Evolutionary conservation across 2,113 vertebrate species (phyloP), one percentile per base, ranked within the genome.

Genomic region (Nerophis ophidion): DNA sequence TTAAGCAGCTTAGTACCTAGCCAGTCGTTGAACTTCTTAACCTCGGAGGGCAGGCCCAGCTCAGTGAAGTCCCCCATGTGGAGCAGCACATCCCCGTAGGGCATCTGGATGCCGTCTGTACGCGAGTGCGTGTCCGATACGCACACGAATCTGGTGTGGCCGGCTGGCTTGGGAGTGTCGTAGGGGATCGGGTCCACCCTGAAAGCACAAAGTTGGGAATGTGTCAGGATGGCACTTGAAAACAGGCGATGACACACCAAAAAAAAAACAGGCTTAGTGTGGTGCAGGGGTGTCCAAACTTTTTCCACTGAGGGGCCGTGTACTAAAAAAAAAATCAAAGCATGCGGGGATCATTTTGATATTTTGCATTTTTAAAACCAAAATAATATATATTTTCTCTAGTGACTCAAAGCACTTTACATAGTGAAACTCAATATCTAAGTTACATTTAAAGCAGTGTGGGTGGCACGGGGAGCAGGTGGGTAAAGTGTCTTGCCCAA

Each of bases 11-110:
- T 83, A 90, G 82, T 96, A 98, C 96, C 96, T 93, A 99, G 93
- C 96, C 96, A 98, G 92, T 98, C 96, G 93, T 98, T 98, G 93
- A 98, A 98, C 94, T 98, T 98, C 93, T 98, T 98, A 85, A 98
- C 95, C 93, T 98, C 96, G 17, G 95, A 97, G 85, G 96, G 96
- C 87, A 98, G 91, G 80, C 96, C 96, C 87, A 98, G 96, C 83
- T 98, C 96, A 57, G 95, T 98, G 91, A 98, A 98, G 90, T 98
- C 96, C 69, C 96, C 96, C 71, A 91, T 97, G 93, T 98, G 96
- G 67, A 98, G 93, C 70, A 98, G 92, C 87, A 98, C 95, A 84
- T 99, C 96, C 79, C 96, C 96, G 76, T 98, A 99, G 74, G 96
- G 96, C 96, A 99, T 99, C 94, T 98, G 95, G 91, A 99, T 96